Evolutionary conservation across 2,113 vertebrate species (phyloP).

Genomic region (Turnix velox): DNA sequence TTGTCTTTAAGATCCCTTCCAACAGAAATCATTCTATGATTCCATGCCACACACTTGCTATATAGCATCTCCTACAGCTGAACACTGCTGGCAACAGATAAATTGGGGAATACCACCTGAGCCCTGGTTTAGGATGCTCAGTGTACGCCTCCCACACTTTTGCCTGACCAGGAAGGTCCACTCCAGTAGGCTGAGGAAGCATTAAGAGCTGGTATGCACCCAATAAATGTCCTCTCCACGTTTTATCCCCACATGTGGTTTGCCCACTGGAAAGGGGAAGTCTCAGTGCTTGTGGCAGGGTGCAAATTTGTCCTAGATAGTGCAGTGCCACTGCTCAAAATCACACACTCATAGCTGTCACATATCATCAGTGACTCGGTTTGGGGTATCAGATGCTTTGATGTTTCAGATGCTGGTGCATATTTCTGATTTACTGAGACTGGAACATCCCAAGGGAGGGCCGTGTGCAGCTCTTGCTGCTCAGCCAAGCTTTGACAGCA

Average conservation of each 20-base stretch:
- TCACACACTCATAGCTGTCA: background rate
- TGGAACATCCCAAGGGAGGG: background rate
- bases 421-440: background rate
- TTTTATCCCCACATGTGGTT: background rate
- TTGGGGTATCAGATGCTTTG: background rate
- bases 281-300: rapidly evolving
- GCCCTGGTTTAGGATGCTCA: background rate
- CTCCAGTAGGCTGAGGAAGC: background rate
- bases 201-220: background rate
- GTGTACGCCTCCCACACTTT: background rate
- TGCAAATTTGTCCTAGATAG: background rate
- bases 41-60: rapidly evolving
- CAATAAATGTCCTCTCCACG: background rate
- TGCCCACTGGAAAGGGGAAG: background rate
- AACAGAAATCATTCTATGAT: too few species aligned
- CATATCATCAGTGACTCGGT: background rate
- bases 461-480: background rate
- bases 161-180: background rate
- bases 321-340: background rate
- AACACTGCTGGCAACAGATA: background rate
- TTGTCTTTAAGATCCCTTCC: too few species aligned
- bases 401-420: background rate
- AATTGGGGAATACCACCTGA: background rate
- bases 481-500: background rate
- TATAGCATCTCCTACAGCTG: background rate